Base-by-base conservation (phyloP, 2,797 vertebrate genomes). In the Cottoperca gobio region DNA sequence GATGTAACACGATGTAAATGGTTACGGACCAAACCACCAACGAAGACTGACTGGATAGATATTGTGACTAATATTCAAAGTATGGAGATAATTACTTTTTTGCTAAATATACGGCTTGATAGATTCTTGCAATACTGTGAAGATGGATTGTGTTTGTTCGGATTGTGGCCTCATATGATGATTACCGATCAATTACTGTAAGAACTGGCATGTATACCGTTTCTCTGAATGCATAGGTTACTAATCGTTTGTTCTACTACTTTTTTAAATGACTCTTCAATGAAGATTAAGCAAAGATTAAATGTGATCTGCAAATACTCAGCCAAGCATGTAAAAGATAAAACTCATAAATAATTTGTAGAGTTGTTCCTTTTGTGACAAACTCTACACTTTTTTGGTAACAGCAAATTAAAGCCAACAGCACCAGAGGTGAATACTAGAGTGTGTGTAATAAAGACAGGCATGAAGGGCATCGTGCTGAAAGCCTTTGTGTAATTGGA, bases 401-500 rank as follows among this genome's bases (percentile, higher is more conserved):
- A 46, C 31, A 39, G 35, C 39, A 21, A 53, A 45, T 23, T 1
- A 46, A 73, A 45, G 46, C 49, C 64, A 39, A 58, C 53, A 58
- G 52, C n/a, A 21, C 10, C 19, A 37, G 14, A 50, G 16, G 45
- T 40, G 46, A 54, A 54, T 4, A 49, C 28, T 8, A 2, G 7
- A 28, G n/a, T 53, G 19, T 40, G 8, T 54, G 21, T 42, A 48
- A 68, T 40, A 16, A 16, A 58, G 9, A 37, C 9, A 73, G 16
- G 48, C n/a, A 64, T 28, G 6, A 62, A 33, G 23, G 52, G 40
- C 21, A 59, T 31, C 19, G 23, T 14, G 17, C 28, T 17, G 17
- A 57, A 23, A 64, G 65, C 37, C 8, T 66, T 23, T 57, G 17
- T 37, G 55, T 67, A n/a, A 45, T n/a, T 45, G 26, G 11, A 46